Conservation (phyloP, 2,113 vertebrate genomes). For the Gasterosteus aculeatus region DNA sequence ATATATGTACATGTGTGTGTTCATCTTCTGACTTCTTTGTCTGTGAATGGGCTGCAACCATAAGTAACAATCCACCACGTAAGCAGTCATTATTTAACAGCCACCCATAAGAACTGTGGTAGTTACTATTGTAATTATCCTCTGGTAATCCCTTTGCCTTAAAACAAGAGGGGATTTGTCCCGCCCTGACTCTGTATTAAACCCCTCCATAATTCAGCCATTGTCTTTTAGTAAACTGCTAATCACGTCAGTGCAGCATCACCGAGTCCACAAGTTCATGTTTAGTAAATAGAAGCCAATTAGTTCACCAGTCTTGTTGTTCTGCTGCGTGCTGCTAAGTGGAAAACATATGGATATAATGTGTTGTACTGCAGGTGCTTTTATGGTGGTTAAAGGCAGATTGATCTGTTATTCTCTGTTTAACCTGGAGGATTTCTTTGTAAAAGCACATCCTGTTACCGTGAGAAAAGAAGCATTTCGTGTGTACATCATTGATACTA, state of each 20-base stretch:
- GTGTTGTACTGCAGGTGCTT: conserved; percentile 16
- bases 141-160: conserved; percentile 67
- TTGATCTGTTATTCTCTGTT: not conserved
- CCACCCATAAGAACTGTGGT: conserved; percentile 34
- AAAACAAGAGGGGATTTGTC: conserved; percentile 66
- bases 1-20: not conserved
- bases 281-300: conserved; percentile 59
- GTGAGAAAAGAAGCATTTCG: conserved; percentile 1
- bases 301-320: conserved; percentile 17
- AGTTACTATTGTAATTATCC: conserved; percentile 63
- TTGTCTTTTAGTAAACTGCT: conserved; percentile 72
- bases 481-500: not conserved
- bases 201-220: conserved; percentile 40
- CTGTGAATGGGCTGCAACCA: not conserved
- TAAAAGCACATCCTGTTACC: conserved; percentile 24
- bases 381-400: not conserved
- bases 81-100: conserved; percentile 24
- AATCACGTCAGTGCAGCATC: conserved; percentile 77
- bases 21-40: not conserved
- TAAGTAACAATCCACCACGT: not conserved
- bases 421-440: not conserved
- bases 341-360: conserved; percentile 7
- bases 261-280: conserved; percentile 48
- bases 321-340: conserved; percentile 2
- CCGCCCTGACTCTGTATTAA: conserved; percentile 48